Conservation (phyloP, 2,888 invertebrate species). For the Caenorhabditis sp. region DNA sequence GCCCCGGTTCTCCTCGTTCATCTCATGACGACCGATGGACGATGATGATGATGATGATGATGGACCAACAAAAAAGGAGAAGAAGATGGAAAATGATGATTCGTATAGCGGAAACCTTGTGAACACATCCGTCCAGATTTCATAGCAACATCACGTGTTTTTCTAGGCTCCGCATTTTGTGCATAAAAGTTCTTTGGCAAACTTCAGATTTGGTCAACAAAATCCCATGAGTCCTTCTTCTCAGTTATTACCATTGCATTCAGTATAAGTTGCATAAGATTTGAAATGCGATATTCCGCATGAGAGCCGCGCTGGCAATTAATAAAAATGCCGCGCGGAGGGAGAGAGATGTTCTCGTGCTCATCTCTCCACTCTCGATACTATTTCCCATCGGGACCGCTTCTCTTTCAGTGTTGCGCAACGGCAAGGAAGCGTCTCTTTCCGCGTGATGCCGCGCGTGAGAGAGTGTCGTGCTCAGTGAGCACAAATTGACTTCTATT, state of each 20-base stretch:
- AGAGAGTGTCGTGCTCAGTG: constrained; percentile 18
- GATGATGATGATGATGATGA: no score
- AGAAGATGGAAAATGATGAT: constrained; percentile 35
- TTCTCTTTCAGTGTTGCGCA: constrained; percentile 40
- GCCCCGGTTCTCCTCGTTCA: constrained; percentile 34
- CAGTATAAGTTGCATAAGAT: constrained; percentile 60
- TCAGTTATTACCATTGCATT: constrained; percentile 54
- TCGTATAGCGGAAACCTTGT: constrained; percentile 56
- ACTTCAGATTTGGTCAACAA: constrained; percentile 24
- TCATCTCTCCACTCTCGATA: constrained; percentile 25
- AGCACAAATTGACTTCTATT: constrained; percentile 47
- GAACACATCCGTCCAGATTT: constrained; percentile 34
- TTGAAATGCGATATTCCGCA: constrained; percentile 65
- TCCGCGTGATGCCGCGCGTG: constrained; percentile 55
- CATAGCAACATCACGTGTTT: neutral
- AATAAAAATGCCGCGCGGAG: constrained; percentile 51
- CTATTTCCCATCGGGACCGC: constrained; percentile 25
- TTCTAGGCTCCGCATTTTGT: neutral
- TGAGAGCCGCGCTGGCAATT: constrained; percentile 54
- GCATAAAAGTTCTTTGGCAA: neutral
- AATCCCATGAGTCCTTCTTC: constrained; percentile 39
- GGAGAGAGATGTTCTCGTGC: constrained; percentile 14
- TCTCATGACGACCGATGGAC: constrained; percentile 44
- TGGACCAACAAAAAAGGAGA: constrained; percentile 46
- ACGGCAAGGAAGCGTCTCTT: constrained; percentile 25